Evolutionary conservation across 1,140 invertebrate species (phyloP).

Genomic region (Drosophila sturtevanti): DNA sequence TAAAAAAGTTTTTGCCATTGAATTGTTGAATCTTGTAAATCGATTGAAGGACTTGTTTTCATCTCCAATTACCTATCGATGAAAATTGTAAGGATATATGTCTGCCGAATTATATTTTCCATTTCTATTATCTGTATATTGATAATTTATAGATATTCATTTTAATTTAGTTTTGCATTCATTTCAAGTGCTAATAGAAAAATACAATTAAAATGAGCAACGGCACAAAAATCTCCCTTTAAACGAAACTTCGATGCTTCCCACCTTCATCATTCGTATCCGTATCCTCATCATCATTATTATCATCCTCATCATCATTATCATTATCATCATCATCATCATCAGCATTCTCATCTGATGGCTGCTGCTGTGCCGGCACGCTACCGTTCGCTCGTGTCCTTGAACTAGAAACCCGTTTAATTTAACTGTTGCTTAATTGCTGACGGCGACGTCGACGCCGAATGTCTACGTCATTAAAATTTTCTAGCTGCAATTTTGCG

Average conservation of each 20-base stretch:
- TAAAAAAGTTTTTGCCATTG: too few relatives aligned
- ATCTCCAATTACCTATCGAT: too few relatives aligned
- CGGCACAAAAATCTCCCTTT: constrained; percentile 23
- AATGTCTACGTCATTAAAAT: constrained; percentile 69
- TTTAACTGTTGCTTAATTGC: constrained; percentile 83
- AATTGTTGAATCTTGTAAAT: too few relatives aligned
- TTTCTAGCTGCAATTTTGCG: constrained; percentile 31
- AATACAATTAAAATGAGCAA: constrained; percentile 49
- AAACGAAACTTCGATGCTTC: constrained; percentile 2
- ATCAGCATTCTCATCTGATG: neutral
- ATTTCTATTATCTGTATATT: neutral
- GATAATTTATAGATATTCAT: too few relatives aligned
- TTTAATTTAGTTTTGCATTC: neutral
- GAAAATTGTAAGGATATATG: too few relatives aligned
- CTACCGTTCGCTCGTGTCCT: constrained; percentile 68
- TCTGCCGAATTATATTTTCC: too few relatives aligned
- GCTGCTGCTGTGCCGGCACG: constrained; percentile 44
- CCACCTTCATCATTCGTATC: neutral
- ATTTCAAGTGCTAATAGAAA: neutral
- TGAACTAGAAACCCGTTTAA: constrained; percentile 83
- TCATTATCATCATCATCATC: neutral
- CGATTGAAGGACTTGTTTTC: too few relatives aligned
- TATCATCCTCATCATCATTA: constrained; percentile 5
- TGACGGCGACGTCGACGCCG: constrained; percentile 63
- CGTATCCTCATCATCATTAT: constrained; percentile 27